phyloP scores from a whole-genome alignment of 2,797 vertebrate species.

The Toxotes lorentzi region DNA sequence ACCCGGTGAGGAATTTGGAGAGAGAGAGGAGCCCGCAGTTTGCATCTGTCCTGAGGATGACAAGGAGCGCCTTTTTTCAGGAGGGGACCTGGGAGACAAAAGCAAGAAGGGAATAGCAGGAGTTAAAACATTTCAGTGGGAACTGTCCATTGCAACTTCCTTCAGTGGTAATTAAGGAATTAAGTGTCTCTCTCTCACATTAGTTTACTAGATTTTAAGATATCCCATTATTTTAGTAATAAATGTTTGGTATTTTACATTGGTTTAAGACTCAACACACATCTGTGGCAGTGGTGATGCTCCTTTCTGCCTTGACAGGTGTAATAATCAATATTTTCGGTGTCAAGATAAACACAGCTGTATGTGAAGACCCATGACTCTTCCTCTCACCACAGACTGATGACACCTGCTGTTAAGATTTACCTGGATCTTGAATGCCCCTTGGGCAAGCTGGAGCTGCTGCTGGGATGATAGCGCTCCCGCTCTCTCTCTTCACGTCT shows the following conservation, averaged over 20 bases:
- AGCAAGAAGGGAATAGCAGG: not conserved
- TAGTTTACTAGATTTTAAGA: not conserved
- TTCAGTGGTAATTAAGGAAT: conserved; percentile 8
- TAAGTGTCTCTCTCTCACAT: not conserved
- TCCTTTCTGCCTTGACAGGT: not conserved
- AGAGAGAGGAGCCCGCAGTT: conserved; percentile 86
- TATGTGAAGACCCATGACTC: not conserved
- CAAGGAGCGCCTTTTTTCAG: conserved; percentile 87
- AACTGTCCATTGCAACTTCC: conserved; percentile 6
- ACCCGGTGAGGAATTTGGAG: conserved; percentile 88
- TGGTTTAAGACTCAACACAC: not conserved
- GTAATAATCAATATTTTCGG: conserved; percentile 25
- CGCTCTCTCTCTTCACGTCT: conserved; percentile 87
- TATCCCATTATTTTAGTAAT: not conserved
- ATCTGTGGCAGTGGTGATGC: not conserved
- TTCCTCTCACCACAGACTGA: not conserved
- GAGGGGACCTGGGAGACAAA: conserved; percentile 82
- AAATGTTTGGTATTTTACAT: not conserved
- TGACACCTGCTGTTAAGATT: conserved; percentile 36
- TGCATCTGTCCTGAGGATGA: conserved; percentile 77
- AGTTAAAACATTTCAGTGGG: conserved; percentile 16
- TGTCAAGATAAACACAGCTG: conserved; percentile 18
- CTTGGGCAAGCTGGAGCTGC: conserved; percentile 87
- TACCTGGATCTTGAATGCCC: conserved; percentile 92
- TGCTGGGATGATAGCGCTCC: conserved; percentile 87